Conservation (phyloP, 2,797 vertebrate genomes). For the Poecilia wingei region DNA sequence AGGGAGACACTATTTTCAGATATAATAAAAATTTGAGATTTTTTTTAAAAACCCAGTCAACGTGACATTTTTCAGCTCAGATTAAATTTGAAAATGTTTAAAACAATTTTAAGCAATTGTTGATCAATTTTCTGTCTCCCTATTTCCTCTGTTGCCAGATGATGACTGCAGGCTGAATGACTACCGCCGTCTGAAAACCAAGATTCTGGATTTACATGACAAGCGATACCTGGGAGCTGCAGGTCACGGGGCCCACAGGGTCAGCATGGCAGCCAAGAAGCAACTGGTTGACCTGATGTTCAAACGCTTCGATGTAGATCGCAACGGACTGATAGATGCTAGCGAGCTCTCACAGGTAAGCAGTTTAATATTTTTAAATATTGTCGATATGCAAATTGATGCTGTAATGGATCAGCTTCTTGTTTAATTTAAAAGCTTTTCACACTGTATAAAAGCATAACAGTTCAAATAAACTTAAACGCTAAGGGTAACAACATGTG, state of each 20-base stretch:
- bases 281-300: slow-evolving; percentile 92
- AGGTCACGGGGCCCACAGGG: slow-evolving; percentile 74
- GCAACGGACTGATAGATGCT: slow-evolving; percentile 85
- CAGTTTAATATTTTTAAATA: background rate
- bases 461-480: background rate
- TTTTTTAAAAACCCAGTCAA: background rate
- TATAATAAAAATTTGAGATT: background rate
- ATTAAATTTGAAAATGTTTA: background rate
- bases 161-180: slow-evolving; percentile 89
- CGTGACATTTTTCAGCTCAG: background rate
- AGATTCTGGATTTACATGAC: slow-evolving; percentile 87
- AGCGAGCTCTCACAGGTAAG: slow-evolving; percentile 93
- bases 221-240: slow-evolving; percentile 79
- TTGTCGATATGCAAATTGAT: background rate
- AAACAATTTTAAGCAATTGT: background rate
- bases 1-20: background rate
- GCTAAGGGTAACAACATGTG: background rate
- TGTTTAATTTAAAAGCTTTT: background rate
- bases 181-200: slow-evolving; percentile 89
- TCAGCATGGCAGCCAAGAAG: slow-evolving; percentile 85
- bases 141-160: slow-evolving; percentile 74
- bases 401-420: background rate
- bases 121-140: slow-evolving; percentile 13
- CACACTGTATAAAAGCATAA: background rate
- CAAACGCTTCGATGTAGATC: slow-evolving; percentile 90